Percentiles rank a stretch among this genome's conserved stretches.
Conservation (phyloP, 2,888 invertebrate genomes). For the Drosophila crucigera region DNA sequence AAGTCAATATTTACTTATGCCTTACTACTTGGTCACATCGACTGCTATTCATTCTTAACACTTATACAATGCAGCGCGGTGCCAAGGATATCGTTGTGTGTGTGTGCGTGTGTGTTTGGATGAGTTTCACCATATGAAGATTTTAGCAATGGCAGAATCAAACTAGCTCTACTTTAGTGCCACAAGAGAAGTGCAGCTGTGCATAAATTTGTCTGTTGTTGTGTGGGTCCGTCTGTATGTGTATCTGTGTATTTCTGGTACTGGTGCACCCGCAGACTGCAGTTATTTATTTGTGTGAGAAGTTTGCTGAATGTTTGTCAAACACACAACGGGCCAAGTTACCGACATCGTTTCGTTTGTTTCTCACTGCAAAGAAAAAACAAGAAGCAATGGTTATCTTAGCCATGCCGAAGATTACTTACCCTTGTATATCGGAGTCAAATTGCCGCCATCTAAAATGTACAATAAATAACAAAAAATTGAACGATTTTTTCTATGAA, state of each 20-base stretch:
- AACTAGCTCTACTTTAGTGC: constrained; percentile 21
- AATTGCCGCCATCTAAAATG: not conserved
- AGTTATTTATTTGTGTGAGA: constrained; percentile 12
- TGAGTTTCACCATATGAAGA: not conserved
- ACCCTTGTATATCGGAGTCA: not conserved
- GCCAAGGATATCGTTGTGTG: not conserved
- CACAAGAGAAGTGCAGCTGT: constrained; percentile 25
- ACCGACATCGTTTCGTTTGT: constrained; percentile 21
- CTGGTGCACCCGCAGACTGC: constrained; percentile 11
- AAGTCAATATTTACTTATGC: constrained; percentile 19
- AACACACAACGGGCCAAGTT: constrained; percentile 26
- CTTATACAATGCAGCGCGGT: not conserved
- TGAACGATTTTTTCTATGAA: not conserved
- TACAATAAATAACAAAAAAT: not conserved
- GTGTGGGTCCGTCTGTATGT: not conserved
- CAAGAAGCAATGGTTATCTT: not conserved
- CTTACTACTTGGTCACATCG: constrained; percentile 1
- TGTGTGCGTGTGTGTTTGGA: constrained; percentile 1
- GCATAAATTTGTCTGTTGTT: not conserved
- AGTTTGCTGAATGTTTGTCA: constrained; percentile 52
- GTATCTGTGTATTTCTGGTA: not conserved
- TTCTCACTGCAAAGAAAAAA: constrained; percentile 40
- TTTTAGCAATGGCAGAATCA: constrained; percentile 1
- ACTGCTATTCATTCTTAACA: not conserved
- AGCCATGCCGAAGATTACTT: not conserved